Evolutionary conservation across 2,113 vertebrate species (phyloP).

Genomic region (Corvus hawaiiensis): DNA sequence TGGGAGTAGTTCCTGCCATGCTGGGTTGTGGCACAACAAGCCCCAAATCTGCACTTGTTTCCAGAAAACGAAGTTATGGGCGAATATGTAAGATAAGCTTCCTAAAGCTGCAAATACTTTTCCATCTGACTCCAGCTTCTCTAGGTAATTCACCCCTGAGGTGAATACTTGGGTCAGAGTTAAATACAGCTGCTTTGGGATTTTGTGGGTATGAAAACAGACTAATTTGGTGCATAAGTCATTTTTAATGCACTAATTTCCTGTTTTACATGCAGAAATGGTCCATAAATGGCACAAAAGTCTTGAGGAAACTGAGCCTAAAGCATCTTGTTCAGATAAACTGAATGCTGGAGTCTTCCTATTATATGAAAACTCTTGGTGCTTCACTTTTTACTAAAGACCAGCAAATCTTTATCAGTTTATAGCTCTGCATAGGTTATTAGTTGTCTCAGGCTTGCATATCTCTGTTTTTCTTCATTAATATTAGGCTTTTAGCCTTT

Average conservation of each 20-base stretch:
- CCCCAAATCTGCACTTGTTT: neutral
- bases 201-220: constrained; percentile 60
- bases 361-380: constrained; percentile 18
- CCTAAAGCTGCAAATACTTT: neutral
- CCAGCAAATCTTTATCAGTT: constrained; percentile 1
- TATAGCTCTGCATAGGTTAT: neutral
- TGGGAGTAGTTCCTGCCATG: accelerated
- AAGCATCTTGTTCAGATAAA: neutral
- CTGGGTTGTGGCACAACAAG: neutral
- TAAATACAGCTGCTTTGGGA: constrained; percentile 60
- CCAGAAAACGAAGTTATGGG: neutral
- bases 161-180: constrained; percentile 64
- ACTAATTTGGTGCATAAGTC: constrained; percentile 66
- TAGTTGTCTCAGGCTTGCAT: neutral
- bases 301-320: constrained; percentile 34
- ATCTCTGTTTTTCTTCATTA: constrained; percentile 56
- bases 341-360: neutral
- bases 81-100: constrained; percentile 16
- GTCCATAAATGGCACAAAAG: constrained; percentile 52
- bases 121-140: constrained; percentile 25
- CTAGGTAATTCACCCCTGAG: constrained; percentile 59
- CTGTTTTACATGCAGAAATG: constrained; percentile 60
- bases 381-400: neutral
- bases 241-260: constrained; percentile 65
- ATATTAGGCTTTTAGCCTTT: constrained; percentile 32